Conservation (phyloP, 2,113 vertebrate species). For the Peromyscus polionotus region DNA sequence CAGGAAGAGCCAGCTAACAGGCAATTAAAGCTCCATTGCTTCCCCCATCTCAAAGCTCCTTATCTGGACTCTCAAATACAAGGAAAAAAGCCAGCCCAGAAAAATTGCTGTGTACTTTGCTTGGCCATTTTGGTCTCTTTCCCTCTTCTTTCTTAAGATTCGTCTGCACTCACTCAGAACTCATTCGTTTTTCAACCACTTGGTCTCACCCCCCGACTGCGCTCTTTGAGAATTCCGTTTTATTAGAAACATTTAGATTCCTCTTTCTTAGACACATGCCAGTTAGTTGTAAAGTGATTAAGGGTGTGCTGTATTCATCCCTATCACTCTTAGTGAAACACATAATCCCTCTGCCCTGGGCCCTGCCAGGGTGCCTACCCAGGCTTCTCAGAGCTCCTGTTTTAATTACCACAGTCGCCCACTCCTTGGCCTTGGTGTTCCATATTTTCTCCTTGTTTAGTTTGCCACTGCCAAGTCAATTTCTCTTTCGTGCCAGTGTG, state of each 20-base stretch:
- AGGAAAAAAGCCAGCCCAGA: slow-evolving; percentile 56
- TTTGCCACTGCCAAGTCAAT: slow-evolving; percentile 66
- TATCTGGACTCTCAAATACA: slow-evolving; percentile 65
- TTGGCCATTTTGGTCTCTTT: slow-evolving; percentile 6
- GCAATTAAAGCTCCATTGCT: slow-evolving; percentile 74
- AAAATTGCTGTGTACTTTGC: slow-evolving; percentile 47
- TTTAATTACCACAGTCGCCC: slow-evolving; percentile 49
- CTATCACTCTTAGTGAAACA: slow-evolving; percentile 28
- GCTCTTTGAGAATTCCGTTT: slow-evolving; percentile 39
- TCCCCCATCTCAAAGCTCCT: slow-evolving; percentile 65
- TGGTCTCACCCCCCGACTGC: background rate
- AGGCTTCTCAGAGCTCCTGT: slow-evolving; percentile 40
- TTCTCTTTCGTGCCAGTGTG: background rate
- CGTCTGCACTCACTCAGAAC: slow-evolving; percentile 19
- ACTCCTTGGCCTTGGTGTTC: slow-evolving; percentile 50
- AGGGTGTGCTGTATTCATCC: background rate
- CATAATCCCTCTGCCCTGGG: slow-evolving; percentile 15
- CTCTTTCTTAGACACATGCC: slow-evolving; percentile 24
- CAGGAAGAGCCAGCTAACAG: slow-evolving; percentile 72
- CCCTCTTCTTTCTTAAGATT: background rate
- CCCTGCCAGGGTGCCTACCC: slow-evolving; percentile 25
- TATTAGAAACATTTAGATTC: slow-evolving; percentile 46
- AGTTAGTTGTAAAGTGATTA: slow-evolving; percentile 59
- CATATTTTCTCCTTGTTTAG: slow-evolving; percentile 1
- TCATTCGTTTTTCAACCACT: background rate